Base-by-base conservation (phyloP, 2,888 invertebrate genomes). In the Darwinula stevensoni region DNA sequence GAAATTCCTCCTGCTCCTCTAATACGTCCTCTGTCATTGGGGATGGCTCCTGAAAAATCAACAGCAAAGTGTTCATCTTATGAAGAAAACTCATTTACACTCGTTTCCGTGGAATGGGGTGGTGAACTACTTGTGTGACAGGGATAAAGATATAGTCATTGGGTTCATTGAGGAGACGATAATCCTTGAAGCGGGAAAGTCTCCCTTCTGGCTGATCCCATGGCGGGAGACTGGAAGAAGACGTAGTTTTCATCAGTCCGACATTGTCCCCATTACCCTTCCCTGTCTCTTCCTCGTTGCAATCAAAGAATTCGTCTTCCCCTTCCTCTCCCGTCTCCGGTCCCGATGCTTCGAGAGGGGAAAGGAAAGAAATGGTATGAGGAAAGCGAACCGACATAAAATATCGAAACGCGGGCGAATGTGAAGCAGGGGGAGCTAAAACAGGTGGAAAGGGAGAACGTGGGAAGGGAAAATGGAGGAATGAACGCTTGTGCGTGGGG, bases 1-100 rank as follows among this genome's bases (percentile, higher is more conserved):
- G 43, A 14, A 53, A 51, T 48, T 82, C 74, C 1, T 82, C 74
- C 48, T 91, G 86, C 46, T 84, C 80, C 46, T 84, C 78, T 36
- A 91, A 52, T 50, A 86, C 76, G 53, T 94, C 94, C 50, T 97
- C 94, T 2, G 94, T 94, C 61, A 91, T 78, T 9, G 91, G 88
- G 3, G 82, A 75, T 0, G 82, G 75, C 44, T 94, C 88, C 62
- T 86, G 64, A 26, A 40, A 34, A 27, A 37, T n/a, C n/a, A n/a
- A n/a, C n/a, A n/a, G n/a, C n/a, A n/a, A n/a, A n/a, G n/a, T n/a
- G n/a, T n/a, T n/a, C n/a, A n/a, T n/a, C n/a, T n/a, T n/a, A n/a
- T n/a, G n/a, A n/a, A n/a, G n/a, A n/a, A n/a, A n/a, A n/a, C n/a
- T n/a, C n/a, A n/a, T n/a, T n/a, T n/a, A n/a, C n/a, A n/a, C n/a